Percentiles rank a stretch among this genome's conserved stretches.
These are phyloP conservation scores for Hippocampus comes DNA, from an alignment of 2,113 vertebrate species.

Conservation along the genomic window DNA sequence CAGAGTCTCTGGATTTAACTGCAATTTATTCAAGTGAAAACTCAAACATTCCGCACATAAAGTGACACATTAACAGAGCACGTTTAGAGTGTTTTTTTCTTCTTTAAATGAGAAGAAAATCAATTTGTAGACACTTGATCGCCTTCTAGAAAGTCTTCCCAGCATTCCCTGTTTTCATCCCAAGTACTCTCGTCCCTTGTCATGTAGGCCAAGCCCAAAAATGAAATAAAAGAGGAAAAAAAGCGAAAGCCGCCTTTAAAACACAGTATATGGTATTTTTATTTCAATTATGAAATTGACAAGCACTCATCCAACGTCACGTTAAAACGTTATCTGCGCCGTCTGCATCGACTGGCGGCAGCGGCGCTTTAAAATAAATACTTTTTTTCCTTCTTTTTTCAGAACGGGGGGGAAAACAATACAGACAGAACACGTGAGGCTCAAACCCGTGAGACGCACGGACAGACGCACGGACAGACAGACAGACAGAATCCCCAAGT, in stretches of 20 bases:
- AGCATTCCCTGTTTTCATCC: no score
- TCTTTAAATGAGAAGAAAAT: no score
- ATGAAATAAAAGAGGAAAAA: no score
- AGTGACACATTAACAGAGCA: no score
- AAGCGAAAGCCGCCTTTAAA: slow-evolving; percentile 5
- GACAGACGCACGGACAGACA: slow-evolving; percentile 63
- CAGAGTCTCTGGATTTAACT: no score
- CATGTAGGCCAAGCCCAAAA: not conserved
- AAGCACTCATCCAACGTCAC: slow-evolving; percentile 76
- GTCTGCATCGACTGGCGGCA: slow-evolving; percentile 48
- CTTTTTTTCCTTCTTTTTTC: slow-evolving; percentile 43
- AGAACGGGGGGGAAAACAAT: slow-evolving; percentile 67
- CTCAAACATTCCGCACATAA: no score
- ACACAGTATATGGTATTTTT: slow-evolving; percentile 73
- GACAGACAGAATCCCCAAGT: slow-evolving; percentile 60
- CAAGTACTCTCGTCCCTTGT: no score
- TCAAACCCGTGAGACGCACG: slow-evolving; percentile 55
- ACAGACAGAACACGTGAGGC: slow-evolving; percentile 72
- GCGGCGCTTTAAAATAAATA: slow-evolving; percentile 78
- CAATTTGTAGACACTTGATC: no score
- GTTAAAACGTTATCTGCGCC: slow-evolving; percentile 67
- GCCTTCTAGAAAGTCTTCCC: no score
- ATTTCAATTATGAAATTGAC: slow-evolving; percentile 76
- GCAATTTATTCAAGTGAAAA: no score
- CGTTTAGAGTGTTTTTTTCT: no score